Conservation (phyloP, 2,113 vertebrate species). For the Phylloscopus trochilus region DNA sequence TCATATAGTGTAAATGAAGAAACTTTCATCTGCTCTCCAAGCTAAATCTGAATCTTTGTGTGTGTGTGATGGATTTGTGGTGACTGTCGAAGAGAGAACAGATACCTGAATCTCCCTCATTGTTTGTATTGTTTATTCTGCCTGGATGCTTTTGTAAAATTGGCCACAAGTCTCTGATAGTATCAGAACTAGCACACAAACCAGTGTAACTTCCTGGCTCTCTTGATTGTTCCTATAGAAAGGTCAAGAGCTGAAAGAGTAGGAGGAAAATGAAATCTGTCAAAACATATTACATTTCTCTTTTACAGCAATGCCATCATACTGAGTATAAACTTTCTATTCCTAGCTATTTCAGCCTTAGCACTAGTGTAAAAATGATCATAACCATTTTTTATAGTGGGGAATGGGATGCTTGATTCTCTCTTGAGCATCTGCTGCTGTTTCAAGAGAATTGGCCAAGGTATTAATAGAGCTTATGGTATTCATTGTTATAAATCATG, state of each 20-base stretch:
- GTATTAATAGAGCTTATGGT: background rate
- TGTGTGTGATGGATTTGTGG: background rate
- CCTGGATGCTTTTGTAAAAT: background rate
- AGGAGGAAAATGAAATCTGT: slow-evolving; percentile 6
- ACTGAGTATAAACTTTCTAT: background rate
- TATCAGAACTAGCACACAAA: background rate
- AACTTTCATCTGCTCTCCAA: background rate
- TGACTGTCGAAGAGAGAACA: background rate
- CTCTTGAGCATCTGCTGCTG: background rate
- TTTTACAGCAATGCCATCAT: background rate
- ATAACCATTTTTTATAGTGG: background rate
- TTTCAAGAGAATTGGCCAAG: background rate
- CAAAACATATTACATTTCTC: background rate
- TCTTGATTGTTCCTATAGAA: background rate
- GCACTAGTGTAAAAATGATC: background rate
- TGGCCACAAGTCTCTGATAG: background rate
- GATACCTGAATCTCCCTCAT: background rate
- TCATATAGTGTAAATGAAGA: background rate
- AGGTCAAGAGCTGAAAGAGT: slow-evolving; percentile 21
- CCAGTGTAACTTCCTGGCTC: background rate
- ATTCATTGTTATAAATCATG: background rate
- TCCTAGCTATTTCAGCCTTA: background rate
- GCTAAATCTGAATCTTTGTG: background rate
- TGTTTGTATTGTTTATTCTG: background rate
- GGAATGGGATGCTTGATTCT: background rate